Base-by-base conservation (phyloP, 1,140 invertebrate species). In the Eurosta solidaginis region DNA sequence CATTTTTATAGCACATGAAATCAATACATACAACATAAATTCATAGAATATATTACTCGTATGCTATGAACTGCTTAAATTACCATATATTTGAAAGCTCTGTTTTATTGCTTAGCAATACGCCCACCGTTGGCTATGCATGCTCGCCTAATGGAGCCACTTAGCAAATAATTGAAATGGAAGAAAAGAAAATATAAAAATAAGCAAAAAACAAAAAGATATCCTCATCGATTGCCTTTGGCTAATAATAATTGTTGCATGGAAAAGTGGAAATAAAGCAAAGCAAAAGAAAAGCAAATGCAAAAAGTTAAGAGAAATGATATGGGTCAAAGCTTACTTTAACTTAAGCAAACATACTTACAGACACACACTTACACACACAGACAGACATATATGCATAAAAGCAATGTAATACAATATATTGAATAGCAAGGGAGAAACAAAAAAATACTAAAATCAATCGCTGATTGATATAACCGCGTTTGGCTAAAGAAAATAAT, bases 401-500 rank as follows among this genome's bases (percentile, higher is more conserved):
- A 45, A n/a, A n/a, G n/a, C n/a, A n/a, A n/a, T n/a, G n/a, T n/a
- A n/a, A n/a, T n/a, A n/a, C n/a, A n/a, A n/a, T n/a, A 45, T 45
- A 45, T 45, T 45, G 7, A 9, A 45, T 45, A 45, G 17, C 7
- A 45, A 9, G 44, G 44, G 17, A 45, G 7, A 17, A 45, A 9
- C 7, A 45, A 45, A 45, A 9, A 45, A 45, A 45, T 45, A 45
- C 44, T 45, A 45, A 17, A 45, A 45, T 9, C 7, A 74, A 74
- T 17, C 68, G 42, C 17, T 27, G 68, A 59, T 27, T 74, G 22
- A 68, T n/a, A 44, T 17, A 12, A 7, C 20, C 40, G 40, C 27
- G 33, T 10, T 36, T 68, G 33, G 59, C 36, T 14, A 77, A 59
- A 42, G 50, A 40, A 77, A 77, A 81, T 78, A 80, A 80, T 78